Evolutionary conservation across 2,797 vertebrate genomes (phyloP).

Genomic region (Paratrypauchen microcephalus): DNA sequence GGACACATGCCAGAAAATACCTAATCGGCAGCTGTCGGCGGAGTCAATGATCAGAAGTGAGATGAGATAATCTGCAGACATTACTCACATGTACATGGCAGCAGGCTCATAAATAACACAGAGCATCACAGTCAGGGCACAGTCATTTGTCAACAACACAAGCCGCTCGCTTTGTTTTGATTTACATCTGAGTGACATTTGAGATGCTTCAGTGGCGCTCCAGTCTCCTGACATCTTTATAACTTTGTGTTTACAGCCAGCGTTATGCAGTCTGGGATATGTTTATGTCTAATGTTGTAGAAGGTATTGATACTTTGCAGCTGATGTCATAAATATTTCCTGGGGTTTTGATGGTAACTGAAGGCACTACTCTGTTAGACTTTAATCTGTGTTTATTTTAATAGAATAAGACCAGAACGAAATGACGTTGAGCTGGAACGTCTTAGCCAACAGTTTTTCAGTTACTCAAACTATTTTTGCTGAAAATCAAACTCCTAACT

Average conservation of each 20-base stretch:
- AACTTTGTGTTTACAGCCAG: not conserved
- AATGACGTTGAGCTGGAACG: no score
- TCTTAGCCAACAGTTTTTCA: no score
- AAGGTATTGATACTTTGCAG: no score
- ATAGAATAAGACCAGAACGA: no score
- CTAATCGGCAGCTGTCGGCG: conserved; percentile 49
- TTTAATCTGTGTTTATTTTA: no score
- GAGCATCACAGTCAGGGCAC: conserved; percentile 36
- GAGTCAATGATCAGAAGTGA: conserved; percentile 40
- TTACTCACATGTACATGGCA: conserved; percentile 12
- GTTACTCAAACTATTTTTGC: no score
- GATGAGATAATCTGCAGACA: conserved; percentile 29
- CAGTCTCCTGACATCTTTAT: not conserved
- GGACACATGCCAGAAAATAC: conserved; percentile 40
- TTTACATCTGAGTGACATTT: conserved; percentile 19
- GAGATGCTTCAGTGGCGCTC: not conserved
- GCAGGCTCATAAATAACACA: conserved; percentile 41
- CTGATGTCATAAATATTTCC: no score
- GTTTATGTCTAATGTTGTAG: no score
- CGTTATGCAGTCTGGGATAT: not conserved
- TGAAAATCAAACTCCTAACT: no score
- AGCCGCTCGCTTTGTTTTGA: conserved; percentile 16
- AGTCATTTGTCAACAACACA: conserved; percentile 25
- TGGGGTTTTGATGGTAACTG: no score
- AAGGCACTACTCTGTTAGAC: no score